Evolutionary conservation across 2,797 vertebrate genomes (phyloP).

Genomic region (Cichlasoma orientale): DNA sequence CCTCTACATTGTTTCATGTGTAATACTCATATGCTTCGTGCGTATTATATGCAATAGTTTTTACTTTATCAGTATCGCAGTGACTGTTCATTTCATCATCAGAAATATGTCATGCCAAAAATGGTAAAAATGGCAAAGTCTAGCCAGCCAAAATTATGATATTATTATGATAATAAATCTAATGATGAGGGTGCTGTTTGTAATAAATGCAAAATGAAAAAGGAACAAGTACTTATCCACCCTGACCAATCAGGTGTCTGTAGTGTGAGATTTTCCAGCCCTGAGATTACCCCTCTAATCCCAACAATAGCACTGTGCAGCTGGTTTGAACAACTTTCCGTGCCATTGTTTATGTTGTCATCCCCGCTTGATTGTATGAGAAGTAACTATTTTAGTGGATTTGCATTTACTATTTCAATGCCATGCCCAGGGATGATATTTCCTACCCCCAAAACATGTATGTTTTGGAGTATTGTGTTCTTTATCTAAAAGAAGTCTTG

Average conservation of each 20-base stretch:
- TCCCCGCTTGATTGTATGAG: conserved; percentile 61
- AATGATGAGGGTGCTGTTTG: conserved; percentile 19
- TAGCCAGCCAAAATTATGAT: not conserved
- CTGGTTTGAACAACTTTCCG: conserved; percentile 74
- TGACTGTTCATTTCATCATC: not conserved
- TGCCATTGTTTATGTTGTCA: conserved; percentile 79
- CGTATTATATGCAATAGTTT: not conserved
- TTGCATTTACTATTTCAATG: conserved; percentile 67
- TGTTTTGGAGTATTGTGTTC: conserved; percentile 53
- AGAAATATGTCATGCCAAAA: not conserved
- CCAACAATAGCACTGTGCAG: conserved; percentile 72
- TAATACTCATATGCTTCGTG: conserved; percentile 3
- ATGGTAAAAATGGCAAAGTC: not conserved
- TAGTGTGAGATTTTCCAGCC: conserved; percentile 60
- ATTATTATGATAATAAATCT: conserved; percentile 3
- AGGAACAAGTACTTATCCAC: conserved; percentile 56
- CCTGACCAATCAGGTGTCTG: conserved; percentile 69
- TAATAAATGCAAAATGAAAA: conserved; percentile 43
- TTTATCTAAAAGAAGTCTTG: conserved; percentile 52
- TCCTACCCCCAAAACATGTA: conserved; percentile 46
- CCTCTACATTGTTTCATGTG: conserved; percentile 10
- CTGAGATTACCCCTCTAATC: conserved; percentile 78
- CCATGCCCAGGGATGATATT: conserved; percentile 59
- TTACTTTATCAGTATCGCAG: not conserved
- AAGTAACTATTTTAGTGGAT: conserved; percentile 68